A percentile compares a stretch with the other conserved stretches of the same genome.
These are phyloP conservation scores for Pycnomerus fuliginosus DNA, from an alignment of 2,888 invertebrate genomes.

Conservation along the genomic window DNA sequence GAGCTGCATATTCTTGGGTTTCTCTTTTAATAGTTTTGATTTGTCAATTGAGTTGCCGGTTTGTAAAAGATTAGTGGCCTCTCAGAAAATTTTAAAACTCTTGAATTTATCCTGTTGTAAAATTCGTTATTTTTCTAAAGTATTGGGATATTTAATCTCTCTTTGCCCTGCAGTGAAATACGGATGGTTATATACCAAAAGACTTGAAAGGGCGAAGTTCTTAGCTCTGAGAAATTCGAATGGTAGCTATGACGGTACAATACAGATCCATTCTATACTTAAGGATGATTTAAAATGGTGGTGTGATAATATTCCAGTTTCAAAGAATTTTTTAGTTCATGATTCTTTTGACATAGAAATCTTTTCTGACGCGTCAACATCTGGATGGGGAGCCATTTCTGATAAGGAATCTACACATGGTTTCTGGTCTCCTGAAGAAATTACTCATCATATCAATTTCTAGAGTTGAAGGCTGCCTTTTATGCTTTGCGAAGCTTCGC, in stretches of 20 bases:
- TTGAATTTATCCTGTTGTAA: constrained; percentile 2
- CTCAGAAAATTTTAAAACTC: background rate
- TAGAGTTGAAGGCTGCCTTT: constrained; percentile 10
- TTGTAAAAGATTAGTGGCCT: background rate
- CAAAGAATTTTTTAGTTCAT: background rate
- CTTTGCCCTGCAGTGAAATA: constrained; percentile 29
- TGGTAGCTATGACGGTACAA: constrained; percentile 5
- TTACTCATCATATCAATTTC: constrained; percentile 7
- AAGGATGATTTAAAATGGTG: background rate
- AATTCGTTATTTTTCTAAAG: constrained; percentile 6
- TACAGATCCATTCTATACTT: background rate
- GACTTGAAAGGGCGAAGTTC: constrained; percentile 9
- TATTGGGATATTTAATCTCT: constrained; percentile 15
- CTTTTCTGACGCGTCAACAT: constrained; percentile 18
- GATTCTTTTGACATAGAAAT: constrained; percentile 9
- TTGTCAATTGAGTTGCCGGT: constrained; percentile 1
- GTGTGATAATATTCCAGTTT: constrained; percentile 4
- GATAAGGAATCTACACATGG: background rate
- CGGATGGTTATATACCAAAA: constrained; percentile 15
- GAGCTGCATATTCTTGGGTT: constrained; percentile 8
- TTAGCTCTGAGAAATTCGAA: constrained; percentile 1
- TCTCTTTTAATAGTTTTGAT: constrained; percentile 2
- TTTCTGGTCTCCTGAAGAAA: background rate
- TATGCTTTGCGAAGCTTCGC: too few species aligned
- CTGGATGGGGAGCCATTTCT: constrained; percentile 15